Conservation (phyloP, 2,888 invertebrate genomes). For the Loripinus fragilis region DNA sequence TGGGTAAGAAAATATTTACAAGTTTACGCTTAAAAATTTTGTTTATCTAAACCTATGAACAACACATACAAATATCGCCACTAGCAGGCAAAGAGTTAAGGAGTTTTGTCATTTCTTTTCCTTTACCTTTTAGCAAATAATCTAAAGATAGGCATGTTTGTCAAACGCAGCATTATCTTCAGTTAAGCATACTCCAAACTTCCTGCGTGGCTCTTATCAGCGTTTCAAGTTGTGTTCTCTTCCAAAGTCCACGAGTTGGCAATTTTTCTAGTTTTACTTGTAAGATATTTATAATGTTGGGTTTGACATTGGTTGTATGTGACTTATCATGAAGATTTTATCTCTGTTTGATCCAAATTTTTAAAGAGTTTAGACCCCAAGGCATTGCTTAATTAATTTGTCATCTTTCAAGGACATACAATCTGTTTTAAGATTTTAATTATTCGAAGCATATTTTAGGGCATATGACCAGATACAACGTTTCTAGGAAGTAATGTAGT, state of each 20-base stretch:
- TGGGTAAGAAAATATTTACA: too few relatives aligned
- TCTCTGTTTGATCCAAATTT: background rate
- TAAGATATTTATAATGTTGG: background rate
- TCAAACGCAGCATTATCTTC: background rate
- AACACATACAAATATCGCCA: too few relatives aligned
- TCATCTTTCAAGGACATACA: background rate
- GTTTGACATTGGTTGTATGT: too few relatives aligned
- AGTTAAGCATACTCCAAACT: background rate
- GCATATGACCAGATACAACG: too few relatives aligned
- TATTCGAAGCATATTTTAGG: too few relatives aligned
- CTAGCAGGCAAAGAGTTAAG: too few relatives aligned
- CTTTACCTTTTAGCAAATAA: too few relatives aligned
- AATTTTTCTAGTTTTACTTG: background rate
- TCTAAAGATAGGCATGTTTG: background rate
- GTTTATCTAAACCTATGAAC: too few relatives aligned
- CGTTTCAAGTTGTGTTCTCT: background rate
- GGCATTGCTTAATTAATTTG: slow-evolving; percentile 1
- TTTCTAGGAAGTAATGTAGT: too few relatives aligned
- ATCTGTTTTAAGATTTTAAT: background rate
- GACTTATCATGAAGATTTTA: too few relatives aligned
- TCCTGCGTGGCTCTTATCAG: slow-evolving; percentile 13
- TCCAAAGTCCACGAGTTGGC: slow-evolving; percentile 6
- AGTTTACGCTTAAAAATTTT: too few relatives aligned
- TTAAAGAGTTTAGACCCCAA: slow-evolving; percentile 10
- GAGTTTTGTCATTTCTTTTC: too few relatives aligned